These are phyloP conservation scores for Copsychus sechellarum DNA, from an alignment of 2,113 vertebrate genomes.

Conservation along the genomic window DNA sequence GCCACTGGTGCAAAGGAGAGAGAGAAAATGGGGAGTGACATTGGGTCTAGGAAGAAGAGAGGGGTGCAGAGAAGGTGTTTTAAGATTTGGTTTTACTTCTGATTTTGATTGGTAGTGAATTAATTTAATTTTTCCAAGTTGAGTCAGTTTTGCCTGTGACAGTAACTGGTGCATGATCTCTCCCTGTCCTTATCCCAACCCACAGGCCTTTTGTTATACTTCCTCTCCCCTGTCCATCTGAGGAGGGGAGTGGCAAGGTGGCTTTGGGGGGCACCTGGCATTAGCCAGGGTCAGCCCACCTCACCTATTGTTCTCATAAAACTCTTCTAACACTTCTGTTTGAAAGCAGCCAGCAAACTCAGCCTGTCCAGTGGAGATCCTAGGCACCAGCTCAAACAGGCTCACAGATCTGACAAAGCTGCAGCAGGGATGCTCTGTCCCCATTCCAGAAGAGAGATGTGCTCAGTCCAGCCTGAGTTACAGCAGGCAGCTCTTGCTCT, in stretches of 20 bases:
- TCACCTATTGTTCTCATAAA: not conserved
- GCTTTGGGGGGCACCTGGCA: not conserved
- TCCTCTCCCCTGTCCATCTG: not conserved
- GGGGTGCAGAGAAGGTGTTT: not conserved
- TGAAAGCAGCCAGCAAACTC: not conserved
- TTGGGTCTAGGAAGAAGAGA: not conserved
- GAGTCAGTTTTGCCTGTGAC: not conserved
- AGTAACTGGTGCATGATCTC: not conserved
- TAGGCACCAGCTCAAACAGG: not conserved
- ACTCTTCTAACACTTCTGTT: not conserved
- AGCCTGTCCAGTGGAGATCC: not conserved
- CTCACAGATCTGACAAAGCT: not conserved
- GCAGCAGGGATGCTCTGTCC: not conserved
- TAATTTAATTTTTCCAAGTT: not conserved
- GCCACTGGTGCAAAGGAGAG: rapidly evolving
- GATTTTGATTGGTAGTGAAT: not conserved
- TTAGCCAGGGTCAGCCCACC: not conserved
- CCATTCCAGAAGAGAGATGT: not conserved
- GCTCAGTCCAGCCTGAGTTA: not conserved
- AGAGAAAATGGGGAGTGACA: not conserved
- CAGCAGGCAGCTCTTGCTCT: not conserved
- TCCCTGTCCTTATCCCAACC: not conserved
- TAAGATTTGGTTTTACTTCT: not conserved
- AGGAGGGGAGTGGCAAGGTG: not conserved
- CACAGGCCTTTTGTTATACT: not conserved